Conservation (phyloP, 2,888 invertebrate species). For the Ferrisia virgata region DNA sequence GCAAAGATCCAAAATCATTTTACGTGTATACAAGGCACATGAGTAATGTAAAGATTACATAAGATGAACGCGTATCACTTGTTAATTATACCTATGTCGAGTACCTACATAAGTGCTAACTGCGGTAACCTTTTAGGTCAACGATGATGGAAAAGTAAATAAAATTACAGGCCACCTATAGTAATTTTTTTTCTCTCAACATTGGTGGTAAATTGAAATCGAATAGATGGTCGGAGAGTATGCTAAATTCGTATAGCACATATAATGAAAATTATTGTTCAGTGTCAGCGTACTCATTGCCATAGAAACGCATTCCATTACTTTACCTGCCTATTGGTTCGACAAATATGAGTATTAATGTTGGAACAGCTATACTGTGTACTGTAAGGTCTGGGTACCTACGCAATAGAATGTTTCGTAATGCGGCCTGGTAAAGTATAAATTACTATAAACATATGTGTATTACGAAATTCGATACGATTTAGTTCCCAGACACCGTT, state of each 20-base stretch:
- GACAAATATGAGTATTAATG: background rate
- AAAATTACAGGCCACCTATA: background rate
- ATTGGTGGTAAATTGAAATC: background rate
- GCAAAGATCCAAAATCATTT: too few species aligned
- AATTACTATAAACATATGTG: background rate
- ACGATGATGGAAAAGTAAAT: constrained; percentile 4
- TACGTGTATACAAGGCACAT: too few species aligned
- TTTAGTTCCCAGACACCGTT: background rate
- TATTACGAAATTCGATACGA: constrained; percentile 7
- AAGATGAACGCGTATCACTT: background rate
- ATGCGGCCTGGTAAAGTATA: background rate
- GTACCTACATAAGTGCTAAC: background rate
- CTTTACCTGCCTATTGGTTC: background rate
- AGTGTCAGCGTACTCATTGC: constrained; percentile 11
- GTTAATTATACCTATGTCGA: background rate
- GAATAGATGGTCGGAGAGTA: background rate
- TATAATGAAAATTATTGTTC: constrained; percentile 12
- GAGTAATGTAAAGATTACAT: too few species aligned
- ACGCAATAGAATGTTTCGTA: constrained; percentile 6
- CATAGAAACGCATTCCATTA: constrained; percentile 21
- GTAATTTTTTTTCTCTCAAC: background rate
- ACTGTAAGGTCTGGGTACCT: background rate
- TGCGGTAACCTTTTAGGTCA: constrained; percentile 8
- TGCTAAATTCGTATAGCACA: background rate
- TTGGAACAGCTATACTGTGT: too few species aligned